Evolutionary conservation across 2,888 invertebrate species (phyloP).

Genomic region (Odontocerum albicorne): DNA sequence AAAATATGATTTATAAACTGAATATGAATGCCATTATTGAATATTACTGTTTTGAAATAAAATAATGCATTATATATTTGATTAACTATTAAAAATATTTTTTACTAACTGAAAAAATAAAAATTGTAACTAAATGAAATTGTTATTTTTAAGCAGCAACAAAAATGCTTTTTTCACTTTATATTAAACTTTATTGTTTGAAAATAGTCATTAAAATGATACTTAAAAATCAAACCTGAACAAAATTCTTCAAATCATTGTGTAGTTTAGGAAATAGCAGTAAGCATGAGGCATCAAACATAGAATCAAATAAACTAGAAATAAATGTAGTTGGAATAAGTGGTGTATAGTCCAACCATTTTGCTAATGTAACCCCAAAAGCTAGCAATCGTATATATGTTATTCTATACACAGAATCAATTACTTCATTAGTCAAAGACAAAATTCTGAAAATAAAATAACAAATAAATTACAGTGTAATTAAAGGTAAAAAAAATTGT

Average conservation of each 20-base stretch:
- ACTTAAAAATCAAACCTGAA: slow-evolving; percentile 44
- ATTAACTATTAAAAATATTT: too few relatives aligned
- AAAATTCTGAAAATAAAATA: slow-evolving; percentile 26
- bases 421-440: not conserved
- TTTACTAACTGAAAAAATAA: too few relatives aligned
- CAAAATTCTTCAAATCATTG: slow-evolving; percentile 47
- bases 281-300: slow-evolving; percentile 42
- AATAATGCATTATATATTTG: too few relatives aligned
- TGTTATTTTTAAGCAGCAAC: too few relatives aligned
- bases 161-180: too few relatives aligned
- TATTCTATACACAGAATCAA: slow-evolving; percentile 42
- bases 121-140: too few relatives aligned
- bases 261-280: slow-evolving; percentile 50
- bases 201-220: slow-evolving; percentile 1
- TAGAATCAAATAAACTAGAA: slow-evolving; percentile 21
- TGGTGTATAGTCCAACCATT: slow-evolving; percentile 45
- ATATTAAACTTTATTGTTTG: not conserved
- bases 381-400: slow-evolving; percentile 51
- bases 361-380: slow-evolving; percentile 45
- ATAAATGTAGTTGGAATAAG: slow-evolving; percentile 26
- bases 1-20: too few relatives aligned
- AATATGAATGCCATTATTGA: too few relatives aligned
- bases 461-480: too few relatives aligned
- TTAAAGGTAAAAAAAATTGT: too few relatives aligned
- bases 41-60: too few relatives aligned